Conservation (phyloP, 2,888 invertebrate genomes). For the Lepetodrilus schrolli region DNA sequence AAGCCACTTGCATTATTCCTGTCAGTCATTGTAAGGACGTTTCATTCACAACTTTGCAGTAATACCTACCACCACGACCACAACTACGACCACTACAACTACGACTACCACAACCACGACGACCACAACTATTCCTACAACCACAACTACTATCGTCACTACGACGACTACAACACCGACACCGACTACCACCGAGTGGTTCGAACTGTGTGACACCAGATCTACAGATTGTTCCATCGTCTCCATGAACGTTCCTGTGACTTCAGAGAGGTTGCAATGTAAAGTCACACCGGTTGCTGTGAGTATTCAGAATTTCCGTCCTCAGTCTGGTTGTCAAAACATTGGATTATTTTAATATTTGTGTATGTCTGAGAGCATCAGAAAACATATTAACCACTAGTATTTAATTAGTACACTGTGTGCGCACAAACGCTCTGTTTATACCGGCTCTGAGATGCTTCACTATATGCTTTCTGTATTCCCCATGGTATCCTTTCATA, state of each 20-base stretch:
- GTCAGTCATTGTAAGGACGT: neutral
- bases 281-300: constrained; percentile 38
- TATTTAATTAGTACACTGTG: too few species aligned
- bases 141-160: neutral
- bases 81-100: neutral
- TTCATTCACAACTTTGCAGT: neutral
- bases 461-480: too few species aligned
- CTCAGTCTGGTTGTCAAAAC: too few species aligned
- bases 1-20: too few species aligned
- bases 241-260: constrained; percentile 20
- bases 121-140: neutral
- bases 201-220: constrained; percentile 35
- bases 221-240: constrained; percentile 35
- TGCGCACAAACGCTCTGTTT: too few species aligned
- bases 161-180: constrained; percentile 20
- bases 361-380: too few species aligned
- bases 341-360: too few species aligned
- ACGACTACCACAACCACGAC: neutral
- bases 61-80: neutral
- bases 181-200: constrained; percentile 18
- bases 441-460: too few species aligned
- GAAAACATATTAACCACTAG: too few species aligned
- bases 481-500: too few species aligned
- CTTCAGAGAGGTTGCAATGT: constrained; percentile 27
- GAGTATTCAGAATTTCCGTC: too few species aligned